Base-by-base conservation (phyloP, 2,113 vertebrate species). In the Tragelaphus buxtoni region DNA sequence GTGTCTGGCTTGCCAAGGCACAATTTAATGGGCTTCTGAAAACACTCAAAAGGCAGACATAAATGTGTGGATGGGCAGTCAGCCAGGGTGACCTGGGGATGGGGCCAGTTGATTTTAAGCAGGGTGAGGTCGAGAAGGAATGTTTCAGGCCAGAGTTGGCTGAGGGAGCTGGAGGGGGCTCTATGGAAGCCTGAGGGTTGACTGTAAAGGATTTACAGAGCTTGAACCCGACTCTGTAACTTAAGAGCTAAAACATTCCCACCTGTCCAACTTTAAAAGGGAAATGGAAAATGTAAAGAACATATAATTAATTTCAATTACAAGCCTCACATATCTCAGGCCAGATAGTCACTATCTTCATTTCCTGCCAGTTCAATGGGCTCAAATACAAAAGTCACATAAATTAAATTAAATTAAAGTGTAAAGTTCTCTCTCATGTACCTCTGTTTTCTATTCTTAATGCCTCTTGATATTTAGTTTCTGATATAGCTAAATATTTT, bases 1-100 rank as follows among this genome's bases (percentile, higher is more conserved):
- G 98, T 98, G 97, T 99, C 98, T 99, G 99, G 98, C 98, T 98
- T 99, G 99, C 99, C 99, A 99, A 99, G 98, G 98, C 98, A 98
- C 98, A 98, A 97, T 99, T 99, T 99, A 99, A 99, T 99, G 98
- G 99, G 99, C 98, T 99, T 99, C 99, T 99, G 99, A 99, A 99
- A 99, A 99, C 98, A 99, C 98, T 99, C 98, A 98, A 98, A 99
- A 99, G 98, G 98, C 99, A 99, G 98, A 99, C 99, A 98, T 97
- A 99, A 99, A 99, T 99, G 99, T 99, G 99, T 98, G 98, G 98
- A 98, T 99, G 99, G 99, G 99, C 99, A 99, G 98, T 84, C 97
- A 98, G 99, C 99, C 99, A 99, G 98, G 88, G 95, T 98, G 98
- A 98, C 98, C 98, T 98, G 98, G 98, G 98, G 98, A 98, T 97